A percentile compares a stretch with the other conserved stretches of the same genome.
These are phyloP conservation scores for Dastarcus helophoroides DNA, from an alignment of 2,888 invertebrate genomes.

Conservation along the genomic window DNA sequence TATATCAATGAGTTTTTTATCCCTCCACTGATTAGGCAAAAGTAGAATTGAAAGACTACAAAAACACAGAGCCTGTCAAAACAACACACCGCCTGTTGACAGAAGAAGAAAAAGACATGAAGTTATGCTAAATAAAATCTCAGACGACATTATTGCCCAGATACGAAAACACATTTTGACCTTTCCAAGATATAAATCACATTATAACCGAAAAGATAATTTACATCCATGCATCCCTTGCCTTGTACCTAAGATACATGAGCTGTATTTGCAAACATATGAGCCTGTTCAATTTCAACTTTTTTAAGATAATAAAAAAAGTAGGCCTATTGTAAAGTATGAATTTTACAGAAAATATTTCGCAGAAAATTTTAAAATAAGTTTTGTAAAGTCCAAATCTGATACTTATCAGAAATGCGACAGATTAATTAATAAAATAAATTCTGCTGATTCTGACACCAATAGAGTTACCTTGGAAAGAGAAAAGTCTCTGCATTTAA, in stretches of 20 bases:
- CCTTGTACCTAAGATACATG: no score
- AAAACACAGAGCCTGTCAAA: neutral
- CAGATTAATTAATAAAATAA: slow-evolving; percentile 10
- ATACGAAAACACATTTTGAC: slow-evolving; percentile 9
- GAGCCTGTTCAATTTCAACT: slow-evolving; percentile 6
- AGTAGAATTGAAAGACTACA: neutral
- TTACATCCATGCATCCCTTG: slow-evolving; percentile 7
- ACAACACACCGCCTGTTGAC: neutral
- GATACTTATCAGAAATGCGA: slow-evolving; percentile 12
- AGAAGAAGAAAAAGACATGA: slow-evolving; percentile 3
- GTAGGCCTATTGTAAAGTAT: slow-evolving; percentile 9
- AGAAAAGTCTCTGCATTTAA: slow-evolving; percentile 8
- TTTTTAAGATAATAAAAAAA: slow-evolving; percentile 4
- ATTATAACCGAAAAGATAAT: slow-evolving; percentile 11
- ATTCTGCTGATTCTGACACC: slow-evolving; percentile 7
- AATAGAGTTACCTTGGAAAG: slow-evolving; percentile 8
- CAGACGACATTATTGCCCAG: slow-evolving; percentile 5
- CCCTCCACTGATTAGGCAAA: neutral
- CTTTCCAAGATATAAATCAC: slow-evolving; percentile 10
- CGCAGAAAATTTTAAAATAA: slow-evolving; percentile 11
- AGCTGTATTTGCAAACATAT: no score
- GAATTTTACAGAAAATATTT: slow-evolving; percentile 11
- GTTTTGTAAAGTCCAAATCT: slow-evolving; percentile 13
- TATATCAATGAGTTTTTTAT: neutral
- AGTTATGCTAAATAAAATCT: slow-evolving; percentile 7